A percentile compares a stretch with the other conserved stretches of the same genome.
These are phyloP conservation scores for Ethmia dodecea DNA, from an alignment of 2,888 invertebrate species.

Conservation along the genomic window DNA sequence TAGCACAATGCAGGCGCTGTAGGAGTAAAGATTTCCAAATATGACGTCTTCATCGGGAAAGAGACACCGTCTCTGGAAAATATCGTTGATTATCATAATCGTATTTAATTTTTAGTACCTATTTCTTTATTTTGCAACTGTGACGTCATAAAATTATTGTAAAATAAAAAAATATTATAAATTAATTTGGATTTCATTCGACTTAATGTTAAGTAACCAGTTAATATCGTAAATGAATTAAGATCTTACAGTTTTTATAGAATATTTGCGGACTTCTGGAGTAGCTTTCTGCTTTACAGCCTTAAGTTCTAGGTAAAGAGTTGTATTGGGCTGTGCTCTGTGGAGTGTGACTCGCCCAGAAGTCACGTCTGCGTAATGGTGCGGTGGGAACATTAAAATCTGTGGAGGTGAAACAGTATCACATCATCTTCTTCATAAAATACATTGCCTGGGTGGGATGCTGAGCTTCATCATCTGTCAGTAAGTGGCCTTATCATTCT, in stretches of 20 bases:
- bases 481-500: no score
- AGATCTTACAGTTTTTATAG: constrained; percentile 36
- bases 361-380: constrained; percentile 44
- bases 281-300: constrained; percentile 49
- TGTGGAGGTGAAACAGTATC: constrained; percentile 19
- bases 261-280: constrained; percentile 49
- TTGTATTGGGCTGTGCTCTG: constrained; percentile 32
- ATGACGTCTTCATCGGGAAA: constrained; percentile 64
- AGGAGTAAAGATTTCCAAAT: constrained; percentile 68
- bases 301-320: constrained; percentile 28
- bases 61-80: constrained; percentile 70
- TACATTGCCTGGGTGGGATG: no score
- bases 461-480: background rate
- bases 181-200: no score
- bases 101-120: no score
- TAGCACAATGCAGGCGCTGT: constrained; percentile 78
- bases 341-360: constrained; percentile 46
- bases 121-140: no score
- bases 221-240: no score
- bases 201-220: no score
- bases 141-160: no score
- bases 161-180: no score
- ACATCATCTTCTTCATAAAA: no score
- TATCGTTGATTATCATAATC: no score
- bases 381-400: constrained; percentile 49